Percentiles rank a stretch among this genome's conserved stretches.
These are phyloP conservation scores for Tinea trinotella DNA, from an alignment of 2,888 invertebrate species.

Conservation along the genomic window DNA sequence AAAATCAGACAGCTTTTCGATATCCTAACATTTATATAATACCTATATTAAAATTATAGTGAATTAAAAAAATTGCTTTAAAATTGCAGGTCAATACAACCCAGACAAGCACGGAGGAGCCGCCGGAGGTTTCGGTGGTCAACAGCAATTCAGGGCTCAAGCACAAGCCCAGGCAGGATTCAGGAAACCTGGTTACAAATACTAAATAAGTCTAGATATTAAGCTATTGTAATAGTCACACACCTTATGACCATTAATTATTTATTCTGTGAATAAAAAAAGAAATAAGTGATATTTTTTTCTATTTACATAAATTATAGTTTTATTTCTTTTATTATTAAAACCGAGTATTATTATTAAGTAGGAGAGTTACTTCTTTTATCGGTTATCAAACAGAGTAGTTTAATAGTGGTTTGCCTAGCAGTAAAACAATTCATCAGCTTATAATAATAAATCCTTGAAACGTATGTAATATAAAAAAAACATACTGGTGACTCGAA, in stretches of 20 bases:
- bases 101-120: constrained; percentile 53
- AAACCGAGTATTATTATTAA: too few species aligned
- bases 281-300: neutral
- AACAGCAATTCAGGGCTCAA: constrained; percentile 35
- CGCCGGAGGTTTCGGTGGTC: constrained; percentile 31
- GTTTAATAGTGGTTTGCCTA: too few species aligned
- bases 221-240: constrained; percentile 1
- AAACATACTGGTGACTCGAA: too few species aligned
- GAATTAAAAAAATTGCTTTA: too few species aligned
- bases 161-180: constrained; percentile 46
- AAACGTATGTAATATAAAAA: too few species aligned
- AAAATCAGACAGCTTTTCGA: too few species aligned
- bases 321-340: neutral
- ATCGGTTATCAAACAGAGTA: too few species aligned
- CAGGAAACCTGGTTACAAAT: constrained; percentile 54
- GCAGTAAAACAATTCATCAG: too few species aligned
- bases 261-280: constrained; percentile 66
- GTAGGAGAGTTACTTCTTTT: too few species aligned
- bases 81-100: constrained; percentile 60
- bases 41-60: too few species aligned
- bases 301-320: neutral
- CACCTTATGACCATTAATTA: constrained; percentile 30
- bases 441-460: too few species aligned
- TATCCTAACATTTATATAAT: too few species aligned
- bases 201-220: constrained; percentile 32